These are phyloP conservation scores for Nannoperca obscura DNA, from an alignment of 2,797 vertebrate genomes.

Conservation along the genomic window DNA sequence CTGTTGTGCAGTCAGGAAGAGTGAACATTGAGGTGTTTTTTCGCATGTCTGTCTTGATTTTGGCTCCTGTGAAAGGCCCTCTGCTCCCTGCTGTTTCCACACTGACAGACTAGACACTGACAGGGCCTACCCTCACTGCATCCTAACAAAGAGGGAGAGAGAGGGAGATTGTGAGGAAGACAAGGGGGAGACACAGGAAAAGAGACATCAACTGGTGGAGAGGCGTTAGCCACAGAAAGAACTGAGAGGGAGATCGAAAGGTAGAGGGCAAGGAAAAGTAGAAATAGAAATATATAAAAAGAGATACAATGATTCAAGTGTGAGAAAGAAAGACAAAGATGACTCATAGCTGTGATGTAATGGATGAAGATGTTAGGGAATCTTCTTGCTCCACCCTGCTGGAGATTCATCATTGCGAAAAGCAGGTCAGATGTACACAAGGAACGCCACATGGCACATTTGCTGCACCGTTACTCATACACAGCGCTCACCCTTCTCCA, in stretches of 20 bases:
- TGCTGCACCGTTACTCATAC: conserved; percentile 58
- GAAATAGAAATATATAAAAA: background rate
- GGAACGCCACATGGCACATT: conserved; percentile 51
- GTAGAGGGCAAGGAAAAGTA: background rate
- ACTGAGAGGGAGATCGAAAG: background rate
- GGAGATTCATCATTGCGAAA: conserved; percentile 37
- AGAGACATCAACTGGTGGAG: conserved; percentile 31
- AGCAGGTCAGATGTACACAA: conserved; percentile 58
- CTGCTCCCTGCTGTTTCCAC: conserved; percentile 60
- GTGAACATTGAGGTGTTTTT: conserved; percentile 52
- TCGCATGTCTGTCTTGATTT: conserved; percentile 57
- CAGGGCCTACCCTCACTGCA: conserved; percentile 55
- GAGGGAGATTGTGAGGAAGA: conserved; percentile 38
- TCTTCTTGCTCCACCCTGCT: conserved; percentile 30
- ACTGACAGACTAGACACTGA: conserved; percentile 56
- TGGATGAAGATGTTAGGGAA: conserved; percentile 16
- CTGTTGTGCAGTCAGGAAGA: conserved; percentile 48
- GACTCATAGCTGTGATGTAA: conserved; percentile 21
- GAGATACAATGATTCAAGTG: background rate
- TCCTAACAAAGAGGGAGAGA: conserved; percentile 40
- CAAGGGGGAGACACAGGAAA: conserved; percentile 18
- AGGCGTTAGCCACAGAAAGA: conserved; percentile 2
- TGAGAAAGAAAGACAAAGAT: conserved; percentile 10
- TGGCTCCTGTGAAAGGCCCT: conserved; percentile 47
- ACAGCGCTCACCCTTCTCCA: conserved; percentile 40